phyloP scores from a whole-genome alignment of 2,888 invertebrate species.

The Epinotia ramella region DNA sequence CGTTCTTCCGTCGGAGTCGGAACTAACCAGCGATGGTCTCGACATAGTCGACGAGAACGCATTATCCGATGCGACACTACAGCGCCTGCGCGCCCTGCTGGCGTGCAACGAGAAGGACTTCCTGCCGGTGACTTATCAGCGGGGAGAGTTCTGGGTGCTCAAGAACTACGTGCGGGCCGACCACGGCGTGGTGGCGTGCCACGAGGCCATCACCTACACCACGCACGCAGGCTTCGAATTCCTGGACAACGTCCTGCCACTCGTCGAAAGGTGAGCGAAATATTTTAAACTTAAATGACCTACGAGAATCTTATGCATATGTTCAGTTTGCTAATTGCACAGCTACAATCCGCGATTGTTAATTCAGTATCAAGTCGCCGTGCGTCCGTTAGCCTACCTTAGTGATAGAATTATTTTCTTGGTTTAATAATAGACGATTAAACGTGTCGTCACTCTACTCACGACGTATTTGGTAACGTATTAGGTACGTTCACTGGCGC shows the following conservation, averaged over 20 bases:
- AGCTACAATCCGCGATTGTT: constrained; percentile 11
- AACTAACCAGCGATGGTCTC: constrained; percentile 65
- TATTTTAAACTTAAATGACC: constrained; percentile 42
- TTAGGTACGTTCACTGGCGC: constrained; percentile 47
- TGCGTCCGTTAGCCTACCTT: constrained; percentile 6
- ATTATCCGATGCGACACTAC: constrained; percentile 70
- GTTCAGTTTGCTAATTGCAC: constrained; percentile 20
- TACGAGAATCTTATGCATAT: constrained; percentile 12
- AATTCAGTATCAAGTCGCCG: constrained; percentile 15
- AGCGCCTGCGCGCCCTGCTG: constrained; percentile 78
- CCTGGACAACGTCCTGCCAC: constrained; percentile 94
- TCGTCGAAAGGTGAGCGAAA: constrained; percentile 88
- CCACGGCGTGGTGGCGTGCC: constrained; percentile 88
- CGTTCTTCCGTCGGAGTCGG: constrained; percentile 67
- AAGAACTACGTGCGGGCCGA: constrained; percentile 93
- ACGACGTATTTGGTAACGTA: constrained; percentile 62
- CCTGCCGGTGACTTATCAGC: constrained; percentile 87
- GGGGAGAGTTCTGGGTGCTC: constrained; percentile 95
- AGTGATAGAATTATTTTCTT: constrained; percentile 33
- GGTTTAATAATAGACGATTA: constrained; percentile 54
- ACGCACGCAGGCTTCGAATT: constrained; percentile 97
- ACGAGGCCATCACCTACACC: constrained; percentile 95
- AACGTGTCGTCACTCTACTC: constrained; percentile 58
- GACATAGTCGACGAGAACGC: constrained; percentile 74
- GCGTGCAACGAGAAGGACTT: constrained; percentile 88